Conservation (phyloP, 2,113 vertebrate species). For the Ciconia boyciana region DNA sequence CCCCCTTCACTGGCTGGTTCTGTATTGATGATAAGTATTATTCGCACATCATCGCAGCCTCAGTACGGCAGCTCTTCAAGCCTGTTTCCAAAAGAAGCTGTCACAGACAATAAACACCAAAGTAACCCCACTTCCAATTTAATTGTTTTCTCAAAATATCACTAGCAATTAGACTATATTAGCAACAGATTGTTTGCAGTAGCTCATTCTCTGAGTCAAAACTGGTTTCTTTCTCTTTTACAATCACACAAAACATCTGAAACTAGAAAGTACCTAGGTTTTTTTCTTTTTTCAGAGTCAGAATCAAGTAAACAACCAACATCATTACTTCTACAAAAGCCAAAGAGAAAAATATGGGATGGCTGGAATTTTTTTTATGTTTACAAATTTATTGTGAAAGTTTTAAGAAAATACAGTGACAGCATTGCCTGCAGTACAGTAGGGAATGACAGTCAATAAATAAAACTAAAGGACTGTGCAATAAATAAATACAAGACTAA, state of each 20-base stretch:
- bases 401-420: slow-evolving; percentile 61
- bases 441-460: slow-evolving; percentile 49
- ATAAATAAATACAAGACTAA: slow-evolving; percentile 51
- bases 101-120: slow-evolving; percentile 57
- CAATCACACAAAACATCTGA: slow-evolving; percentile 33
- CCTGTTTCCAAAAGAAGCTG: slow-evolving; percentile 59
- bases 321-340: neutral
- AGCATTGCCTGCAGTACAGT: slow-evolving; percentile 40
- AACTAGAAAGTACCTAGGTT: slow-evolving; percentile 40
- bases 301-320: slow-evolving; percentile 8
- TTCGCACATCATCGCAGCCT: slow-evolving; percentile 33
- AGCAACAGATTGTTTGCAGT: slow-evolving; percentile 62
- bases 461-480: slow-evolving; percentile 42
- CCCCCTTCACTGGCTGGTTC: neutral
- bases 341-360: slow-evolving; percentile 22
- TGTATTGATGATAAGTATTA: slow-evolving; percentile 1
- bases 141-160: slow-evolving; percentile 67
- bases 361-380: neutral
- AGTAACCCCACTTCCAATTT: slow-evolving; percentile 64
- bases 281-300: neutral
- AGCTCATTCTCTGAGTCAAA: slow-evolving; percentile 40
- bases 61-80: slow-evolving; percentile 10
- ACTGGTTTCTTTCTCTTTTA: slow-evolving; percentile 43
- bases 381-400: slow-evolving; percentile 43
- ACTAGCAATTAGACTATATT: slow-evolving; percentile 66